Percentiles rank a stretch among this genome's conserved stretches.
Conservation (phyloP, 1,140 invertebrate species). For the Popillia japonica region DNA sequence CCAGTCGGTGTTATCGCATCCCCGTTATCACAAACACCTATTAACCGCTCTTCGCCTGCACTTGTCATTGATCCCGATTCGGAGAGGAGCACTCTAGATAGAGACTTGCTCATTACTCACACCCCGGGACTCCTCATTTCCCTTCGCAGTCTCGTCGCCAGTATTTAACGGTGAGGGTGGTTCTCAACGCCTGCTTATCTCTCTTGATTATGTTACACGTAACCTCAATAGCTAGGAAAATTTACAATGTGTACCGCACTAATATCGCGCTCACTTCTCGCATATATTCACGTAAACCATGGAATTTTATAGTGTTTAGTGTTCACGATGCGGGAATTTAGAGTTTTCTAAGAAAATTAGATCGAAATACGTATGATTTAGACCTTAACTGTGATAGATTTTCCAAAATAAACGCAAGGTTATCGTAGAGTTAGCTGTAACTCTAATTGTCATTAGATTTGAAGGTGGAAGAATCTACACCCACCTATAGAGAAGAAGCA, state of each 20-base stretch:
- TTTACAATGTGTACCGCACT: constrained; percentile 36
- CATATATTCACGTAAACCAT: not conserved
- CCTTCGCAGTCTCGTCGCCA: constrained; percentile 45
- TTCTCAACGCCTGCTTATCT: constrained; percentile 53
- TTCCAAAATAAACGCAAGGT: no score
- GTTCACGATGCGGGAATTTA: not conserved
- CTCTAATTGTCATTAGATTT: no score
- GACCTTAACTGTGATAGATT: no score
- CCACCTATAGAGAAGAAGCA: no score
- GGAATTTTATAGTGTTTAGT: not conserved
- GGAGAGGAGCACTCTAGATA: constrained; percentile 56
- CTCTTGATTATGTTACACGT: constrained; percentile 55
- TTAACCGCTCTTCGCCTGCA: constrained; percentile 61
- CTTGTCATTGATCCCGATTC: constrained; percentile 60
- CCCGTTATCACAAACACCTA: constrained; percentile 61
- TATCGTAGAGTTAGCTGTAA: no score
- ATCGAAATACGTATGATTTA: no score
- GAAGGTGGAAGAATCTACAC: no score
- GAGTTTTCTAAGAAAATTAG: not conserved
- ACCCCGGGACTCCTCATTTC: constrained; percentile 46
- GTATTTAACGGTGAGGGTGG: constrained; percentile 48
- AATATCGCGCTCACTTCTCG: not conserved
- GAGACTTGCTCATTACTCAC: constrained; percentile 60
- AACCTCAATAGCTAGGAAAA: constrained; percentile 46
- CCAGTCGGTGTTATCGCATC: constrained; percentile 56